A percentile compares a stretch with the other conserved stretches of the same genome.
These are phyloP conservation scores for Diploscapter pachys DNA, from an alignment of 1,140 invertebrate genomes.

Conservation along the genomic window DNA sequence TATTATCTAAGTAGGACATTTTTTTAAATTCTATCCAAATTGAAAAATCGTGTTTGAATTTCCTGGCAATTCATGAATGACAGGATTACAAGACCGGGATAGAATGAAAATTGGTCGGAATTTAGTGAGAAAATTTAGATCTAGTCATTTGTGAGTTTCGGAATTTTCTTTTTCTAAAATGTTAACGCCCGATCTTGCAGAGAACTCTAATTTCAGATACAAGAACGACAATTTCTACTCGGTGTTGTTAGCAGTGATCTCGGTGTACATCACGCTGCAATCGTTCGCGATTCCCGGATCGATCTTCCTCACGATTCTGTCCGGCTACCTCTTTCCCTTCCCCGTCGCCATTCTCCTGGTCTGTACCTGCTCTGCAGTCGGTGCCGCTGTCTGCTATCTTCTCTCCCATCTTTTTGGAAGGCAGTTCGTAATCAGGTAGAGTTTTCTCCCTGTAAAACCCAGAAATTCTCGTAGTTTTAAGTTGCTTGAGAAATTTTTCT, in stretches of 20 bases:
- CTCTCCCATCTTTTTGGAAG: slow-evolving; percentile 83
- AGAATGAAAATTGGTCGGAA: too few species aligned
- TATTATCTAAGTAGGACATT: slow-evolving; percentile 72
- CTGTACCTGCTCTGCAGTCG: slow-evolving; percentile 90
- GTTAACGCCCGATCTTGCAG: too few species aligned
- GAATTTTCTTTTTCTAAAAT: too few species aligned
- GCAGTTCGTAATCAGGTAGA: slow-evolving; percentile 62
- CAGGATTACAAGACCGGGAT: too few species aligned
- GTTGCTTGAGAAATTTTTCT: too few species aligned
- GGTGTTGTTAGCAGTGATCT: slow-evolving; percentile 81
- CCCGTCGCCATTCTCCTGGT: slow-evolving; percentile 81
- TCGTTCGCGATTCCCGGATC: slow-evolving; percentile 99
- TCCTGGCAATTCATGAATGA: too few species aligned
- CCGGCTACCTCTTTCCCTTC: slow-evolving; percentile 94
- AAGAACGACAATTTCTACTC: slow-evolving; percentile 89
- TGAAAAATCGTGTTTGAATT: too few species aligned
- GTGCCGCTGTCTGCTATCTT: slow-evolving; percentile 90
- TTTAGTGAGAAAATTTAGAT: too few species aligned
- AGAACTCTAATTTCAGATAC: slow-evolving; percentile 59
- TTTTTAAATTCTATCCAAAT: too few species aligned
- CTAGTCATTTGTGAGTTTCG: too few species aligned
- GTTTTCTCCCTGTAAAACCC: too few species aligned
- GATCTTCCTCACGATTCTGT: slow-evolving; percentile 92
- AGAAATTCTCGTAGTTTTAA: too few species aligned
- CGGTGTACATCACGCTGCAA: slow-evolving; percentile 97